Conservation (phyloP, 35 echinoderm and acorn worm species). For the Diadema setosum region DNA sequence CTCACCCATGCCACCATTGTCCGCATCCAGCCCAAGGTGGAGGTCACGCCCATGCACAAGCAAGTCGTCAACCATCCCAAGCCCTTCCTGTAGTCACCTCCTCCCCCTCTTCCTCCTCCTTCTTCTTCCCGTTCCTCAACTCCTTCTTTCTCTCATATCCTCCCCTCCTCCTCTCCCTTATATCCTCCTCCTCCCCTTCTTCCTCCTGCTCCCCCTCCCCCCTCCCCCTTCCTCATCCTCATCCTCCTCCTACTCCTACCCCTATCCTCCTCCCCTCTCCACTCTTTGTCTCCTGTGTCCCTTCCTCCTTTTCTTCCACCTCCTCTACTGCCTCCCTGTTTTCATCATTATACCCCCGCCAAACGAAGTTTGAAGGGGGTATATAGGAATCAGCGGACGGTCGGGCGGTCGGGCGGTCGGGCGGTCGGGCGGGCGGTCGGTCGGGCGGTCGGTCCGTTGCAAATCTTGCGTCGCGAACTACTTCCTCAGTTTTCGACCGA, state of each 20-base stretch:
- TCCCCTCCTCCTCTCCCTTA: neutral
- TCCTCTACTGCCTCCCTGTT: too few species aligned
- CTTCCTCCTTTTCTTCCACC: too few species aligned
- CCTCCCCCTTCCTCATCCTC: neutral
- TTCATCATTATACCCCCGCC: too few species aligned
- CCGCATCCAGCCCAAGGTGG: slow-evolving; percentile 53
- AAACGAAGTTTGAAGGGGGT: too few species aligned
- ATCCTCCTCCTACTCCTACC: neutral
- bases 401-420: too few species aligned
- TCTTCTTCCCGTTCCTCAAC: neutral
- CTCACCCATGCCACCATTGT: slow-evolving; percentile 67
- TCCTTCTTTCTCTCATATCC: neutral
- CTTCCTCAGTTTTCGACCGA: too few species aligned
- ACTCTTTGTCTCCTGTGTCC: neutral
- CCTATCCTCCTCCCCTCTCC: neutral
- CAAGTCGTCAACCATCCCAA: slow-evolving; percentile 59
- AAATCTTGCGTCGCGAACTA: too few species aligned
- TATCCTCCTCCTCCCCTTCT: neutral
- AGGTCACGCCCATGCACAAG: slow-evolving; percentile 36
- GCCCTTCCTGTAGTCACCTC: slow-evolving; percentile 54
- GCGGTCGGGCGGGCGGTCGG: too few species aligned
- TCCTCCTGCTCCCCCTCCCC: neutral
- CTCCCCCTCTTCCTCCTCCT: neutral
- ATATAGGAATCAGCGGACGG: too few species aligned
- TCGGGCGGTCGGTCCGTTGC: too few species aligned